Evolutionary conservation across 2,113 vertebrate species (phyloP).

Genomic region (Festucalex cinctus): DNA sequence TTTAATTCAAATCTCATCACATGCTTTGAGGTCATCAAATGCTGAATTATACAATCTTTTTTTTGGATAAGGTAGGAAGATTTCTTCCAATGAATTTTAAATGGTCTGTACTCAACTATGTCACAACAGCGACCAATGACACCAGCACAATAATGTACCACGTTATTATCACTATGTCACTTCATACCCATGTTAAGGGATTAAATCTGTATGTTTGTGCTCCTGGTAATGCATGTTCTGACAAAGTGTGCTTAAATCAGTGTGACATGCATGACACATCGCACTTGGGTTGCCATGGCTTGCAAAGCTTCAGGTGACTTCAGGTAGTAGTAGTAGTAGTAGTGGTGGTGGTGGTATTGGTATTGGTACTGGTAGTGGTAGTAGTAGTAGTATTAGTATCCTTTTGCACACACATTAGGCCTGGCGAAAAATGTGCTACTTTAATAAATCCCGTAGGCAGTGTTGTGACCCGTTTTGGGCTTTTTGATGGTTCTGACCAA

Average conservation of each 20-base stretch:
- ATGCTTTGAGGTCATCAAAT: background rate
- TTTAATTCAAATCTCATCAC: constrained; percentile 15
- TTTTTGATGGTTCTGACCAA: no score
- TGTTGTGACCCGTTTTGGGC: no score
- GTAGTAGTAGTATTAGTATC: no score
- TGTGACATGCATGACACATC: constrained; percentile 23
- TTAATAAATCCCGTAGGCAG: no score
- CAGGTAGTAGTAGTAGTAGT: no score
- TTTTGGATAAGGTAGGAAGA: no score
- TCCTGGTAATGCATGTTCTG: constrained; percentile 5
- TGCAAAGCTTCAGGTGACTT: constrained; percentile 21
- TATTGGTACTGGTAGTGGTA: no score
- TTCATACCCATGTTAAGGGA: background rate
- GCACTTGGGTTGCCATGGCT: constrained; percentile 44
- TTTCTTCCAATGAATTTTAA: background rate
- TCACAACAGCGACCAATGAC: constrained; percentile 8
- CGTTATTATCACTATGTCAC: constrained; percentile 21
- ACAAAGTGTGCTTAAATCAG: constrained; percentile 9
- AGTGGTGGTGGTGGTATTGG: no score
- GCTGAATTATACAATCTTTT: no score
- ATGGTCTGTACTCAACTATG: background rate
- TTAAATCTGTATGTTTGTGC: constrained; percentile 2
- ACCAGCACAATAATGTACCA: background rate
- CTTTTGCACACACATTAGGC: no score
- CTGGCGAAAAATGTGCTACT: no score